A percentile compares a stretch with the other conserved stretches of the same genome.
Evolutionary conservation across 2,888 invertebrate genomes (phyloP).

Genomic region (Apeira syringaria): DNA sequence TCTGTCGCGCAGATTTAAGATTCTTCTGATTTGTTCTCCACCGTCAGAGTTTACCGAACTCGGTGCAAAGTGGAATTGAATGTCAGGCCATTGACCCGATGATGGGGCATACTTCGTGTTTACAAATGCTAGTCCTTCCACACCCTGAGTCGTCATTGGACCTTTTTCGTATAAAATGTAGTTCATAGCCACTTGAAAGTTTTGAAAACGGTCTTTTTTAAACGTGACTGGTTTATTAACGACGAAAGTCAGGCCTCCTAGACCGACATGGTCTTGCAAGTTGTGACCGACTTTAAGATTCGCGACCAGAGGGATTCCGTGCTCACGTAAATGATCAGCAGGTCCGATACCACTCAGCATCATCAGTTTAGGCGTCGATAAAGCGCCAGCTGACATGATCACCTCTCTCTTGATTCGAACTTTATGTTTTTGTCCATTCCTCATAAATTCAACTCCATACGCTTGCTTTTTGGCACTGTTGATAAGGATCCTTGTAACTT

Average conservation of each 20-base stretch:
- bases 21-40: conserved; percentile 90
- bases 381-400: conserved; percentile 93
- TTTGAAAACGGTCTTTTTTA: conserved; percentile 90
- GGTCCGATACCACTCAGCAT: conserved; percentile 96
- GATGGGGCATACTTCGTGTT: conserved; percentile 94
- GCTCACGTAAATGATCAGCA: conserved; percentile 87
- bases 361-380: conserved; percentile 94
- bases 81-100: conserved; percentile 91
- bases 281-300: conserved; percentile 92
- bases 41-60: conserved; percentile 93
- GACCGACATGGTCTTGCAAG: conserved; percentile 94
- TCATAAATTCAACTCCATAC: conserved; percentile 89
- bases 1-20: conserved; percentile 89
- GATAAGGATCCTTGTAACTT: conserved; percentile 88
- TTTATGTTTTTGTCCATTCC: conserved; percentile 85
- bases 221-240: conserved; percentile 92
- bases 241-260: conserved; percentile 93
- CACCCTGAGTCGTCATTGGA: conserved; percentile 92
- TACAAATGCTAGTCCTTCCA: conserved; percentile 94
- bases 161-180: conserved; percentile 92
- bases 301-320: conserved; percentile 88
- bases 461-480: conserved; percentile 88
- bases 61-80: conserved; percentile 94
- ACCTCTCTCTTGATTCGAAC: conserved; percentile 91
- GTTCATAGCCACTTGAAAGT: conserved; percentile 89